A percentile compares a stretch with the other conserved stretches of the same genome.
Evolutionary conservation across 2,113 vertebrate genomes (phyloP).

Genomic region (Esox niger): DNA sequence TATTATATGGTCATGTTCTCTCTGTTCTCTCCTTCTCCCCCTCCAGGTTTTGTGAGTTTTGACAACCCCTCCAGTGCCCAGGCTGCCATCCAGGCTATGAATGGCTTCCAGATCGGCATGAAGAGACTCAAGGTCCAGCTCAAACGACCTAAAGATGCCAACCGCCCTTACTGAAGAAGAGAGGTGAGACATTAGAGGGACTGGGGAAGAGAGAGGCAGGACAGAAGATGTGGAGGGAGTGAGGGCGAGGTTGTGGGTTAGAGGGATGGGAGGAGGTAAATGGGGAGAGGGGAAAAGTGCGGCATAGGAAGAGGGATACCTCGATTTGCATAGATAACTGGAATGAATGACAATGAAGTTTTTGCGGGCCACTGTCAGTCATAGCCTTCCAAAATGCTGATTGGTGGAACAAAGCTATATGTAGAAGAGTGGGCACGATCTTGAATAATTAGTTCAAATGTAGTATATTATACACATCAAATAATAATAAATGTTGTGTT

Average conservation of each 20-base stretch:
- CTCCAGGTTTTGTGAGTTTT: conserved; percentile 79
- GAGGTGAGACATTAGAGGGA: conserved; percentile 47
- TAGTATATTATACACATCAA: neutral
- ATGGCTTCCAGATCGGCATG: conserved; percentile 93
- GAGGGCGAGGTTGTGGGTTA: neutral
- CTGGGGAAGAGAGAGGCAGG: neutral
- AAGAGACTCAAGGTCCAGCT: conserved; percentile 93
- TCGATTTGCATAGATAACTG: conserved; percentile 20
- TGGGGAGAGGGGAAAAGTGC: conserved; percentile 1
- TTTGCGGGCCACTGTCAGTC: neutral
- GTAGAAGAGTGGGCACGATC: neutral
- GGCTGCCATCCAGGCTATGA: conserved; percentile 91
- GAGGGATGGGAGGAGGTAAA: neutral
- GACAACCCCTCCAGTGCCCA: conserved; percentile 91
- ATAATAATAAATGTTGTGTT: neutral
- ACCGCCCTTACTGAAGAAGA: conserved; percentile 80
- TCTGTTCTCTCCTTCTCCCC: neutral
- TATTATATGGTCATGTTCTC: neutral
- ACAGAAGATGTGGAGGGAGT: neutral
- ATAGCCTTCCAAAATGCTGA: conserved; percentile 40
- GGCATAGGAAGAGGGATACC: conserved; percentile 3
- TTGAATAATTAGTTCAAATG: neutral
- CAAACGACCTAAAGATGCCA: conserved; percentile 90
- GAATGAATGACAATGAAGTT: conserved; percentile 16
- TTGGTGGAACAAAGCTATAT: conserved; percentile 27